Evolutionary conservation across 2,113 vertebrate genomes (phyloP), one percentile per base, ranked within the genome.

Genomic region (Melanocharis versteri): DNA sequence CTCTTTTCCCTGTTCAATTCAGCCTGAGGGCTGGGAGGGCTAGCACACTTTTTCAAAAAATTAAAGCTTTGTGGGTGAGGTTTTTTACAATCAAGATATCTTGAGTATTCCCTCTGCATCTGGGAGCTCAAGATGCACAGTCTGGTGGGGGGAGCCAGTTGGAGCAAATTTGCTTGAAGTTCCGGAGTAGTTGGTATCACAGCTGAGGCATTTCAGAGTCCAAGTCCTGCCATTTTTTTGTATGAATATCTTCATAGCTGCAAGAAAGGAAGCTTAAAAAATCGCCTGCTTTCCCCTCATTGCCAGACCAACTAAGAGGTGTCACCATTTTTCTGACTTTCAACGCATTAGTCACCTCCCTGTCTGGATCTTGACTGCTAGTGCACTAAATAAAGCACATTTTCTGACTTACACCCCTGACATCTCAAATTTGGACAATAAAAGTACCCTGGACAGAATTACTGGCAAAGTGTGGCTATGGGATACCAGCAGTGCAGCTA

Each of bases 401-500:
- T 57, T 89, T 70, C 71, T 69, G 57, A 44, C 17, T 53, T 65
- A 15, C 2, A 26, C 24, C 15, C 71, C 23, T 37, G 37, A 23
- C 23, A 45, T 39, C 15, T 68, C 44, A 58, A 83, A 79, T 72
- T 37, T 56, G 47, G 48, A 15, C 19, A 64, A 13, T 27, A 28
- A 15, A 83, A 71, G 24, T 58, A 57, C 15, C 24, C 17, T 53
- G 70, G 47, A 53, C 24, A 58, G 54, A 78, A 40, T 31, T 51
- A 24, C 42, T 53, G 31, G 30, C 27, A 31, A 53, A 57, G 30
- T 0, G 0, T 26, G 48, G 10, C 30, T 39, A 1, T 23, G 30
- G 24, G 17, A 13, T 62, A 53, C 5, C 15, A 53, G 7, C 9
- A 68, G 39, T 44, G 24, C 39, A 76, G 39, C 65, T 66, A 37